phyloP scores from a whole-genome alignment of 2,113 vertebrate genomes.

The Lepus timidus region DNA sequence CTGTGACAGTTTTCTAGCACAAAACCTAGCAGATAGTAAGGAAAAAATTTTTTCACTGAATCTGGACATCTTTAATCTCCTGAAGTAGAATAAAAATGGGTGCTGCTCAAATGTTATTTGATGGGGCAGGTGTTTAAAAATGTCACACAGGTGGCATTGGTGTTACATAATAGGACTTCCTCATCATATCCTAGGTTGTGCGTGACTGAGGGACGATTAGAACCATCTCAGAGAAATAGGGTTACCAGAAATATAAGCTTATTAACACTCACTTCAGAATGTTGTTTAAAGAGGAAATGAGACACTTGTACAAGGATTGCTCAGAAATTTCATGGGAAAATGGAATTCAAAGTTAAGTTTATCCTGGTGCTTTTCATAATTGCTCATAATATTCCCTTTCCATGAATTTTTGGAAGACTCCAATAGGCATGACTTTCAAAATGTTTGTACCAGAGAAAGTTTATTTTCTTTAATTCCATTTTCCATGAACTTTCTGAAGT shows the following conservation, averaged over 20 bases:
- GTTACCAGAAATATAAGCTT: not conserved
- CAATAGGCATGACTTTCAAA: too few species aligned
- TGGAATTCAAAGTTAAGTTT: too few species aligned
- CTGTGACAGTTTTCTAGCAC: not conserved
- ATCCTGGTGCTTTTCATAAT: too few species aligned
- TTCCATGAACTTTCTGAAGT: too few species aligned
- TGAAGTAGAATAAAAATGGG: constrained; percentile 29
- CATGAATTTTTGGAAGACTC: too few species aligned
- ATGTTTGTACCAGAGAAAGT: too few species aligned
- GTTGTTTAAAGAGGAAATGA: constrained; percentile 35
- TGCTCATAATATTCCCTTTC: too few species aligned
- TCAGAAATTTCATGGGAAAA: too few species aligned
- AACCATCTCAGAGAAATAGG: not conserved
- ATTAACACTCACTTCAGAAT: not conserved
- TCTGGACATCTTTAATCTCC: constrained; percentile 22
- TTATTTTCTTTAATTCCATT: too few species aligned
- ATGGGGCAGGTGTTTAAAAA: constrained; percentile 9
- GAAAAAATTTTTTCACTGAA: not conserved
- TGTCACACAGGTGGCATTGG: not conserved
- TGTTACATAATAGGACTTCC: not conserved
- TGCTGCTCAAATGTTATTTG: not conserved
- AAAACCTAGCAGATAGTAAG: not conserved
- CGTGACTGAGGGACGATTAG: not conserved
- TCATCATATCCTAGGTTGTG: not conserved
- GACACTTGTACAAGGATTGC: not conserved